Percentiles rank a stretch among this genome's conserved stretches.
These are phyloP conservation scores for Muntiacus muntjak DNA, from an alignment of 2,113 vertebrate genomes.

Conservation along the genomic window DNA sequence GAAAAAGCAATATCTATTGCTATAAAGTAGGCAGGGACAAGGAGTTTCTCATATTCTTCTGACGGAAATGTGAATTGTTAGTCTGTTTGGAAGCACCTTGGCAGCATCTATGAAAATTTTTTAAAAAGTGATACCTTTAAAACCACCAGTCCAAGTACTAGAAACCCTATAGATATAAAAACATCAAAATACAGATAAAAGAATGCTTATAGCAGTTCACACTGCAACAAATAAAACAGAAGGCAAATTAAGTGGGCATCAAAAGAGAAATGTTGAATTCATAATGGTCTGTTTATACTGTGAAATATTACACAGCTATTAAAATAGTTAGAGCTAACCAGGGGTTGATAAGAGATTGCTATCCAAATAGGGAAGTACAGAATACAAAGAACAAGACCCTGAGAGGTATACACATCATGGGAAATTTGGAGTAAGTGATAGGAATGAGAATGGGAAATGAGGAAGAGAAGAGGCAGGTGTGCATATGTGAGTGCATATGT, in stretches of 20 bases:
- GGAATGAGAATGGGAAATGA: not conserved
- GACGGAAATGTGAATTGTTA: not conserved
- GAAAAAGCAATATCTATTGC: not conserved
- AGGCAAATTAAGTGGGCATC: not conserved
- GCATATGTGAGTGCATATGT: too few relatives aligned
- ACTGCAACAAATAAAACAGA: not conserved
- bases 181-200: not conserved
- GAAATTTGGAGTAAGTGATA: not conserved
- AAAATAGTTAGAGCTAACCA: not conserved
- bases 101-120: not conserved
- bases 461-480: not conserved
- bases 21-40: not conserved
- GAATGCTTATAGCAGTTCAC: not conserved
- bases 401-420: not conserved
- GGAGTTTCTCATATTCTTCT: not conserved
- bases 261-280: not conserved
- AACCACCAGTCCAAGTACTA: not conserved
- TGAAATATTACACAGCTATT: not conserved
- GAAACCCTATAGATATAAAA: not conserved
- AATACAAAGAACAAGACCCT: not conserved
- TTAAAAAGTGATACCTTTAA: not conserved
- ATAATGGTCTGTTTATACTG: not conserved
- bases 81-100: constrained; percentile 5
- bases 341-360: not conserved
- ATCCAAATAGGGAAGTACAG: not conserved